Conservation (phyloP, 2,888 invertebrate genomes). For the Morpho helenor region DNA sequence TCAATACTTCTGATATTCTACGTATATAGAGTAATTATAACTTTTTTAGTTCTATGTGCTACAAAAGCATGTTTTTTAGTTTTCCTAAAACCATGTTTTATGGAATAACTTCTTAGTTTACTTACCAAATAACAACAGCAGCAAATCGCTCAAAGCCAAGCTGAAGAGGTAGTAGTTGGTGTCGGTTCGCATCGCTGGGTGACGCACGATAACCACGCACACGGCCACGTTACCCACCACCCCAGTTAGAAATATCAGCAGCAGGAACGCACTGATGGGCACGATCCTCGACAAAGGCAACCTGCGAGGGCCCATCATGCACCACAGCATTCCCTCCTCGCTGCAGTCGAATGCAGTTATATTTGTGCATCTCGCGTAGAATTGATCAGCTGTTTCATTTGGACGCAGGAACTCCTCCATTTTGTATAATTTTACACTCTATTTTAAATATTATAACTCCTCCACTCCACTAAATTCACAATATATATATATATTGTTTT, state of each 20-base stretch:
- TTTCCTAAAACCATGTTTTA: no score
- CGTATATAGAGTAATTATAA: no score
- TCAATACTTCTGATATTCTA: no score
- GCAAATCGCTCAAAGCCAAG: conserved; percentile 91
- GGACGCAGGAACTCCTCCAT: conserved; percentile 50
- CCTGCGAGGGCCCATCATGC: conserved; percentile 81
- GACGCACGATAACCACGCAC: conserved; percentile 90
- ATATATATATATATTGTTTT: background rate
- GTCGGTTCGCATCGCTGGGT: conserved; percentile 91
- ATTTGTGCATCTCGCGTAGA: conserved; percentile 63
- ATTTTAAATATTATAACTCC: background rate
- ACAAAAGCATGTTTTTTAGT: no score
- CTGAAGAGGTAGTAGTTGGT: conserved; percentile 96
- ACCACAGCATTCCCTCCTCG: conserved; percentile 79
- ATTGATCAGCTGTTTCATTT: conserved; percentile 49
- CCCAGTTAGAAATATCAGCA: conserved; percentile 89
- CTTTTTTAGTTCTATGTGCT: background rate
- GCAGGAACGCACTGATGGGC: conserved; percentile 84
- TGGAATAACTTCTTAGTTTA: background rate
- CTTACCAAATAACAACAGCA: conserved; percentile 88
- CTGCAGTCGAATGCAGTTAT: conserved; percentile 75
- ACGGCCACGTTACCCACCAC: conserved; percentile 91
- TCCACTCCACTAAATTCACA: no score
- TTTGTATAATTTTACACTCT: conserved; percentile 9
- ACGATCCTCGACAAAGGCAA: conserved; percentile 77